Conservation (phyloP, 2,797 vertebrate genomes). For the Anisognathus igniventris region DNA sequence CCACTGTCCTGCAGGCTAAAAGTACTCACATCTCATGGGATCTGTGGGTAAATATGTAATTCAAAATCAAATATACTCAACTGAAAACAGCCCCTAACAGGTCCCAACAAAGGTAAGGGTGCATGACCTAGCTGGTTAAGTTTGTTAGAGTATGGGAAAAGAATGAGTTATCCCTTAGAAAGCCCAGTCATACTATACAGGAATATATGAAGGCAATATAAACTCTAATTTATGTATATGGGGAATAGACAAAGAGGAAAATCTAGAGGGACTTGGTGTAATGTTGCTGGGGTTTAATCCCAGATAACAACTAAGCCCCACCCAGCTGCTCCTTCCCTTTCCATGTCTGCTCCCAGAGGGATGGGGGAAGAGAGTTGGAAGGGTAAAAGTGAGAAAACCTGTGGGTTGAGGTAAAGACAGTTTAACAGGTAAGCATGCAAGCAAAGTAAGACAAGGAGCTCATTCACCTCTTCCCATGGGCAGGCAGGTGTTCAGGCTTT, state of each 20-base stretch:
- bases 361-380: background rate
- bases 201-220: background rate
- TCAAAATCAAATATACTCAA: background rate
- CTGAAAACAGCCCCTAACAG: background rate
- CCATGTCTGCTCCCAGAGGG: accelerated
- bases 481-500: background rate
- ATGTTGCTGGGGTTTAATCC: background rate
- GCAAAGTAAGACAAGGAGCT: background rate
- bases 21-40: background rate
- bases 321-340: accelerated
- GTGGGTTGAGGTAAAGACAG: background rate
- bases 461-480: accelerated
- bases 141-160: background rate
- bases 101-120: background rate
- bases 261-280: background rate
- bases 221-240: background rate
- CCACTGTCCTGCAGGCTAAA: background rate
- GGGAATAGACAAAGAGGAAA: background rate
- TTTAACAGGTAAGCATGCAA: background rate
- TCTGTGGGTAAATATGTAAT: background rate
- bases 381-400: background rate
- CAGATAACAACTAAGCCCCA: accelerated
- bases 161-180: background rate
- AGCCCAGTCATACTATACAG: background rate
- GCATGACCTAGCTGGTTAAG: background rate